Evolutionary conservation across 2,113 vertebrate genomes (phyloP).

Genomic region (Nyctereutes procyonoides): DNA sequence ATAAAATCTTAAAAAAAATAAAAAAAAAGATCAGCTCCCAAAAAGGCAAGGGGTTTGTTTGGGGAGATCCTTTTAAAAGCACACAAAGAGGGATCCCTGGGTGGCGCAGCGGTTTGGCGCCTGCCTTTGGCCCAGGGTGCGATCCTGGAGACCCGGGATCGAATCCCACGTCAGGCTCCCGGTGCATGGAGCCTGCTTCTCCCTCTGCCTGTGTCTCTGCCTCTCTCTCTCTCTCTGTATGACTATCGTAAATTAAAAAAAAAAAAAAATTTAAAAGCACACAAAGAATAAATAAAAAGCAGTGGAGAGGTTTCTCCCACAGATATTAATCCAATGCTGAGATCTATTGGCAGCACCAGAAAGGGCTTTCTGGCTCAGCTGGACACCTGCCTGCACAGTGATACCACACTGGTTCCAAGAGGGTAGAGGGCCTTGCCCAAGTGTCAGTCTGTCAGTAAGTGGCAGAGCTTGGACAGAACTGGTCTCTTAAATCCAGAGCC

Average conservation of each 20-base stretch:
- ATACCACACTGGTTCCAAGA: background rate
- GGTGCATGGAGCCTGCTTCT: too few species aligned
- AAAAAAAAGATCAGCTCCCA: background rate
- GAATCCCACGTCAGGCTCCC: too few species aligned
- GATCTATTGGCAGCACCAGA: background rate
- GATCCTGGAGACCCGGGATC: too few species aligned
- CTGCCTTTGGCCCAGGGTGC: too few species aligned
- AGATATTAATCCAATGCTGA: background rate
- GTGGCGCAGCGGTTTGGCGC: too few species aligned
- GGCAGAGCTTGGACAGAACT: background rate
- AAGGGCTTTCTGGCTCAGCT: background rate
- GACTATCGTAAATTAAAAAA: too few species aligned
- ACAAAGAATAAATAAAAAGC: background rate
- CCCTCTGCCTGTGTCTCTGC: too few species aligned
- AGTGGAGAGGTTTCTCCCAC: background rate
- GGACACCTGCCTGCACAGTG: background rate
- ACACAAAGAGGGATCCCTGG: too few species aligned
- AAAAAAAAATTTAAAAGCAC: conserved; percentile 24
- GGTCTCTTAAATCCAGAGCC: background rate
- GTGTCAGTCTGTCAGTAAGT: background rate
- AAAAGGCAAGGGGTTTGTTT: accelerated
- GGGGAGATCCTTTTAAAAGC: background rate
- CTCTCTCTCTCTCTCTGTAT: too few species aligned
- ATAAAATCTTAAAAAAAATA: too few species aligned
- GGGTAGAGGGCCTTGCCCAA: background rate